A percentile compares a stretch with the other conserved stretches of the same genome.
Conservation (phyloP, 2,888 invertebrate genomes). For the Lasioglossum vierecki region DNA sequence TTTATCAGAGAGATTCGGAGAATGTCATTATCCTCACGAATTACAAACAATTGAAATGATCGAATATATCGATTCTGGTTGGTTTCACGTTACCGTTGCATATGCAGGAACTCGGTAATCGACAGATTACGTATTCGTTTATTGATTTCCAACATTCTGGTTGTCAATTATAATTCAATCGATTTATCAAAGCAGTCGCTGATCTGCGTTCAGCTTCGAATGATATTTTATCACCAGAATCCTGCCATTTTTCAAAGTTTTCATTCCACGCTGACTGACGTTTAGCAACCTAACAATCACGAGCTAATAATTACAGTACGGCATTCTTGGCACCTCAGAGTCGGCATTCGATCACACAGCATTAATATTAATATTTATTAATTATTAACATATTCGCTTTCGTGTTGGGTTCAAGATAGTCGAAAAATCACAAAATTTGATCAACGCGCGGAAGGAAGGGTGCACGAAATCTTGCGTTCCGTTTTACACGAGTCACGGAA, state of each 20-base stretch:
- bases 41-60: not conserved
- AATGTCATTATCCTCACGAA: not conserved
- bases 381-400: not conserved
- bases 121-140: not conserved
- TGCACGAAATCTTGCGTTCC: slow-evolving; percentile 45
- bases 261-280: not conserved
- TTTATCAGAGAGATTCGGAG: not conserved
- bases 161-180: not conserved
- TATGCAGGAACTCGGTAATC: not conserved
- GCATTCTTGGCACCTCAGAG: not conserved
- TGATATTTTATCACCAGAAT: not conserved
- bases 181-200: not conserved
- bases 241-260: not conserved
- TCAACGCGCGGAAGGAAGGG: slow-evolving; percentile 12
- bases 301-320: not conserved
- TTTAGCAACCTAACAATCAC: not conserved
- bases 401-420: not conserved
- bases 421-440: slow-evolving; percentile 30
- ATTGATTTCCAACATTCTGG: not conserved
- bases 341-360: not conserved
- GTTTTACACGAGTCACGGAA: slow-evolving; percentile 46
- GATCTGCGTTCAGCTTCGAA: not conserved
- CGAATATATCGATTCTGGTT: not conserved
- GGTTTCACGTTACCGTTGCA: not conserved
- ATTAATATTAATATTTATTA: not conserved